Conservation (phyloP, 2,113 vertebrate genomes). For the Montifringilla adamsi region DNA sequence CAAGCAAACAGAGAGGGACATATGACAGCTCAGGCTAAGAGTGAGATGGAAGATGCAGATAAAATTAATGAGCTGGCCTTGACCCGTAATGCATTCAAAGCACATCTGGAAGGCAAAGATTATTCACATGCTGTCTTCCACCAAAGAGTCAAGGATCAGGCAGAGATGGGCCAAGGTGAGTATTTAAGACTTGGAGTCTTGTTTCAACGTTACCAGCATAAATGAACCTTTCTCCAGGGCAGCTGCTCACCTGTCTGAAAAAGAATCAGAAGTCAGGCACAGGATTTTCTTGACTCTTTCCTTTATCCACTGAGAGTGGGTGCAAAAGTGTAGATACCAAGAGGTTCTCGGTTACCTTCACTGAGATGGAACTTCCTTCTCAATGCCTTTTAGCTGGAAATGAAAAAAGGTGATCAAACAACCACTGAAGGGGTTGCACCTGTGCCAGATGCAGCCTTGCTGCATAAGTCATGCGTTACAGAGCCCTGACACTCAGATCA, state of each 20-base stretch:
- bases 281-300: not conserved
- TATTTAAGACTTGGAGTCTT: not conserved
- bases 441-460: not conserved
- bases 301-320: not conserved
- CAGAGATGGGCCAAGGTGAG: not conserved
- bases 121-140: not conserved
- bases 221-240: not conserved
- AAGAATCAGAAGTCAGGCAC: not conserved
- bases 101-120: not conserved
- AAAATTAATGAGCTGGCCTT: not conserved
- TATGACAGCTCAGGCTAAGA: not conserved
- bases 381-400: not conserved
- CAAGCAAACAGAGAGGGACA: not conserved
- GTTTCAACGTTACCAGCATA: not conserved
- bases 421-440: not conserved
- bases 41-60: not conserved
- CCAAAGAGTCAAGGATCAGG: not conserved
- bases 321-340: not conserved
- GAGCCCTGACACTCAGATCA: not conserved
- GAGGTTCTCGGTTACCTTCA: not conserved
- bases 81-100: not conserved
- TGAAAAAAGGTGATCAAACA: not conserved
- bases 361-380: not conserved
- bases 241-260: not conserved
- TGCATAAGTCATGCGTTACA: rapidly evolving